Evolutionary conservation across 1,140 invertebrate genomes (phyloP).

Genomic region (Episyrphus balteatus): DNA sequence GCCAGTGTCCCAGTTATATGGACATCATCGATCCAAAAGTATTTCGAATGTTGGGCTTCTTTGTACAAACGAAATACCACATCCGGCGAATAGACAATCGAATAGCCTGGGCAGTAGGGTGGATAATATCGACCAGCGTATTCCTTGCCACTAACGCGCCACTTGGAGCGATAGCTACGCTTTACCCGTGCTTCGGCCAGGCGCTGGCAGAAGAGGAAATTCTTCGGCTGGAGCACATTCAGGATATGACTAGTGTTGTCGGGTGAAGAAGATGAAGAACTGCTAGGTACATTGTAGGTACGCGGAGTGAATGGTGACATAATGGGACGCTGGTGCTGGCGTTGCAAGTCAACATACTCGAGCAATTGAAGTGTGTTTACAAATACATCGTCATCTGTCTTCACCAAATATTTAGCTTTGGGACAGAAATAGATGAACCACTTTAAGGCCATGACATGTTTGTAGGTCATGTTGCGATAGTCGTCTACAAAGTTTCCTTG

Average conservation of each 20-base stretch:
- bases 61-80: slow-evolving; percentile 52
- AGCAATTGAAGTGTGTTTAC: slow-evolving; percentile 56
- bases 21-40: slow-evolving; percentile 83
- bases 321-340: slow-evolving; percentile 39
- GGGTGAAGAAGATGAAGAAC: background rate
- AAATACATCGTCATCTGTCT: slow-evolving; percentile 71
- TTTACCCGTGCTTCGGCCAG: slow-evolving; percentile 40
- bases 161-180: slow-evolving; percentile 59
- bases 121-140: slow-evolving; percentile 55
- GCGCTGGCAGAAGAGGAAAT: slow-evolving; percentile 49
- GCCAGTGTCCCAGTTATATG: slow-evolving; percentile 64
- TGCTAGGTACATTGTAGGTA: background rate
- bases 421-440: slow-evolving; percentile 62
- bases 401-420: slow-evolving; percentile 59
- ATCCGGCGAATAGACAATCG: slow-evolving; percentile 60
- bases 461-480: slow-evolving; percentile 79
- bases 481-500: slow-evolving; percentile 68
- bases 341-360: slow-evolving; percentile 42
- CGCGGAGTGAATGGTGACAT: slow-evolving; percentile 5
- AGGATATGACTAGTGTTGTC: too few relatives aligned
- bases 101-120: slow-evolving; percentile 63
- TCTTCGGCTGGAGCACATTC: slow-evolving; percentile 15
- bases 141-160: slow-evolving; percentile 60
- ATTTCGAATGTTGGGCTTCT: slow-evolving; percentile 48
- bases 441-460: slow-evolving; percentile 74